A percentile compares a stretch with the other conserved stretches of the same genome.
phyloP scores from a whole-genome alignment of 2,888 invertebrate species.

The Tetranychus piercei region DNA sequence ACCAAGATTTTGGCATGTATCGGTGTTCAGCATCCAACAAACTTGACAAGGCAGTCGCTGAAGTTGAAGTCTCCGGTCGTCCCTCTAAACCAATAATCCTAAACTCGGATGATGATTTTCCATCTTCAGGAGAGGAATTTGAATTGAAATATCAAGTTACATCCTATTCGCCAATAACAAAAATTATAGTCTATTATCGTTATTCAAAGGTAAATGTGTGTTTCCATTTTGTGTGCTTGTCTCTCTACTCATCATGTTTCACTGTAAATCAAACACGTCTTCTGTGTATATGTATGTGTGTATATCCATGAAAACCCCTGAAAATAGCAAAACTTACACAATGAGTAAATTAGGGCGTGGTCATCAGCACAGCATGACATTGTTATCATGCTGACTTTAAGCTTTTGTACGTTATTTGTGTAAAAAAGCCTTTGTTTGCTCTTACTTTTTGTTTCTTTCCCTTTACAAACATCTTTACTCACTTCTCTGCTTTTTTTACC shows the following conservation, averaged over 20 bases:
- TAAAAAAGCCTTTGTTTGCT: neutral
- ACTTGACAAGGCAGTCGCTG: neutral
- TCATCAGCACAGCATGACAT: neutral
- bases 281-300: neutral
- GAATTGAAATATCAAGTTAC: neutral
- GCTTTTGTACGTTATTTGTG: neutral
- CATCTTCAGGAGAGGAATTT: neutral
- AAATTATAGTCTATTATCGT: neutral
- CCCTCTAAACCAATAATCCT: neutral
- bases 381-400: neutral
- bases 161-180: neutral
- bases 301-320: neutral
- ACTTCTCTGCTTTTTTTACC: neutral
- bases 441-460: neutral
- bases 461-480: neutral
- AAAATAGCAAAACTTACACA: neutral
- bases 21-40: neutral
- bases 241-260: no score
- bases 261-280: no score
- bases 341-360: neutral
- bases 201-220: neutral
- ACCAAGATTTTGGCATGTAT: neutral
- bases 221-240: no score
- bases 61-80: neutral
- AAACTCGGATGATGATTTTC: neutral